Evolutionary conservation across 1,140 invertebrate genomes (phyloP).

Genomic region (Ceratina calcarata): DNA sequence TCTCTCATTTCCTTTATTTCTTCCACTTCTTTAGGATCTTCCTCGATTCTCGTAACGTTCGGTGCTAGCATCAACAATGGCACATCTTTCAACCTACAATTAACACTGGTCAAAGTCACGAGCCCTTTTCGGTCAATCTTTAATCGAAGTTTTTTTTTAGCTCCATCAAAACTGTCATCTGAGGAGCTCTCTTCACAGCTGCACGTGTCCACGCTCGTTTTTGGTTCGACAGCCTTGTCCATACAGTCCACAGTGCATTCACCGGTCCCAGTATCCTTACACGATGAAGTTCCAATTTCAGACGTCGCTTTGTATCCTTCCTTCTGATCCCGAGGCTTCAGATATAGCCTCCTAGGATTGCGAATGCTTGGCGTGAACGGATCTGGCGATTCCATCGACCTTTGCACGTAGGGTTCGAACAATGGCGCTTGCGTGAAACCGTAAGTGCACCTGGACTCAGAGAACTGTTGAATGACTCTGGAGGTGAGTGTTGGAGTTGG

Average conservation of each 20-base stretch:
- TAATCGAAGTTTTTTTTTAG: slow-evolving; percentile 69
- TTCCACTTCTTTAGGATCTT: neutral
- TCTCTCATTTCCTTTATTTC: neutral
- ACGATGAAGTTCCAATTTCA: neutral
- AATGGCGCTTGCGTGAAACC: slow-evolving; percentile 50
- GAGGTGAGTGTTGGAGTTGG: slow-evolving; percentile 46
- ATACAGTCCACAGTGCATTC: neutral
- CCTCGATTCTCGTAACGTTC: neutral
- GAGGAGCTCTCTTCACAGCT: slow-evolving; percentile 51
- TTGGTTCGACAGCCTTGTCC: neutral
- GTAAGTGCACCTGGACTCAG: slow-evolving; percentile 40
- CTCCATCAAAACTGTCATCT: slow-evolving; percentile 56
- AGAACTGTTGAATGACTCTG: slow-evolving; percentile 51
- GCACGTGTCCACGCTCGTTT: slow-evolving; percentile 28
- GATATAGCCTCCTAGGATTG: slow-evolving; percentile 66
- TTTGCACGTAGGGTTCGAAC: slow-evolving; percentile 27
- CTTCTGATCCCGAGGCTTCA: slow-evolving; percentile 67
- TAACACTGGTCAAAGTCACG: neutral
- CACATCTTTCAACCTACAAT: neutral
- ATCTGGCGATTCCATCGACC: slow-evolving; percentile 62
- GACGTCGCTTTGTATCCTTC: slow-evolving; percentile 57
- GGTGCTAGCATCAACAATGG: neutral
- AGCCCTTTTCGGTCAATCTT: slow-evolving; percentile 21
- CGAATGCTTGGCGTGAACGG: slow-evolving; percentile 64
- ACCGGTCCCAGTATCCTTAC: neutral